Evolutionary conservation across 2,888 invertebrate genomes (phyloP), one percentile per base, ranked within the genome.

Genomic region (Petrolisthes cinctipes): DNA sequence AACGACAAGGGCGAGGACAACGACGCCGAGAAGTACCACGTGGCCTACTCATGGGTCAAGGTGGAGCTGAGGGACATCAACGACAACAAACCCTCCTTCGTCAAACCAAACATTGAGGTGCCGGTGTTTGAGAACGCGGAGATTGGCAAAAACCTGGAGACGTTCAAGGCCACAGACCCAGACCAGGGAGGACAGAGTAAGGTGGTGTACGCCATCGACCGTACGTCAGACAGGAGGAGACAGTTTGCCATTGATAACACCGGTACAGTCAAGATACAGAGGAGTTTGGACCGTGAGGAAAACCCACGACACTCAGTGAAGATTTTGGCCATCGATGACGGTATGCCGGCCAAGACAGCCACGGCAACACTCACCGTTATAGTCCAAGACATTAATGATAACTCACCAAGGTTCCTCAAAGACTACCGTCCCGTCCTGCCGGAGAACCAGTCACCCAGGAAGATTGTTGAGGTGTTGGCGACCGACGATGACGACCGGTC

Each of bases 11-110:
- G 97, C 56, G 97, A 97, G 94, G 97, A 97, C 92, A 97, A 97
- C 92, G 97, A 97, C 93, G 97, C 97, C 93, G 99, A 99, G 93
- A 98, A 98, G 93, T 97, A 98, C 92, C 98, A 98, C 94, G 97
- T 98, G 91, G 98, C 98, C 90, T 97, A 97, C 93, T 97, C 98
- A 1, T 97, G 97, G 97, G 97, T 98, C 87, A 96, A 97, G 90
- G 97, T 98, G 57, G 97, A 96, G 92, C 94, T 99, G 89, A 95
- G 97, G 89, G 99, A 99, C 93, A 92, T 93, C 90, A 99, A 99
- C 94, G 99, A 99, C 94, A 99, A 99, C 94, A 97, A 97, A 93
- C 99, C 99, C 5, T 96, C 96, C 92, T 98, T 97, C 93, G 97
- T 98, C 92, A 95, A 96, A 91, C 97, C 98, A 80, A 97, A 98